phyloP scores from a whole-genome alignment of 1,140 invertebrate species.

The Pentalonia nigronervosa region DNA sequence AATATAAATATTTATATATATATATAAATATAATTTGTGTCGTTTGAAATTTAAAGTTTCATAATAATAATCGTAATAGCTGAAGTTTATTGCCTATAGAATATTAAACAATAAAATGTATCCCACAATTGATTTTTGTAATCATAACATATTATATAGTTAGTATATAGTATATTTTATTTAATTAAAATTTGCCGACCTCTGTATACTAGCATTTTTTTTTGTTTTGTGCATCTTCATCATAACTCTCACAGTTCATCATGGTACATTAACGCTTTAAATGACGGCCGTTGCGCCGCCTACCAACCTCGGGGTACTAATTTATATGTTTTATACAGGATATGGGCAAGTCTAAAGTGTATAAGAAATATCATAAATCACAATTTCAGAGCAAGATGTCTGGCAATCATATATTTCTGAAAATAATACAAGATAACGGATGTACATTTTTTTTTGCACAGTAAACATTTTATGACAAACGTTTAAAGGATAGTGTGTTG shows the following conservation, averaged over 20 bases:
- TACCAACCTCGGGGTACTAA: conserved; percentile 33
- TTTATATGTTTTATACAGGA: conserved; percentile 51
- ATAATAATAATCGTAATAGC: not conserved
- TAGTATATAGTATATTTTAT: not conserved
- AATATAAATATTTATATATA: not conserved
- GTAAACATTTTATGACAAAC: conserved; percentile 28
- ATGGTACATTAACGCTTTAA: conserved; percentile 38
- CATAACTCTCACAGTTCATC: conserved; percentile 10
- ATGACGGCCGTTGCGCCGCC: not conserved
- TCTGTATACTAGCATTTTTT: not conserved
- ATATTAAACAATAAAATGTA: not conserved
- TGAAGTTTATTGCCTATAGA: not conserved
- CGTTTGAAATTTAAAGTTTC: not conserved
- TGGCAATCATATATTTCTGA: conserved; percentile 38
- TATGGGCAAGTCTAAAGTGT: conserved; percentile 35
- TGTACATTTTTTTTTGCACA: conserved; percentile 40
- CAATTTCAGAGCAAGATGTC: not conserved
- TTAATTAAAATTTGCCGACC: not conserved
- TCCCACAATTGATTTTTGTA: not conserved
- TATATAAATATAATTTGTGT: not conserved
- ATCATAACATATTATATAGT: not conserved
- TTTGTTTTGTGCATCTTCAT: not conserved
- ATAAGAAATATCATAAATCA: conserved; percentile 50
- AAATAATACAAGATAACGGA: conserved; percentile 46
- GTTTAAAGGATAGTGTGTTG: not conserved